Conservation (phyloP, 2,888 invertebrate species). For the Tethea ocularis region DNA sequence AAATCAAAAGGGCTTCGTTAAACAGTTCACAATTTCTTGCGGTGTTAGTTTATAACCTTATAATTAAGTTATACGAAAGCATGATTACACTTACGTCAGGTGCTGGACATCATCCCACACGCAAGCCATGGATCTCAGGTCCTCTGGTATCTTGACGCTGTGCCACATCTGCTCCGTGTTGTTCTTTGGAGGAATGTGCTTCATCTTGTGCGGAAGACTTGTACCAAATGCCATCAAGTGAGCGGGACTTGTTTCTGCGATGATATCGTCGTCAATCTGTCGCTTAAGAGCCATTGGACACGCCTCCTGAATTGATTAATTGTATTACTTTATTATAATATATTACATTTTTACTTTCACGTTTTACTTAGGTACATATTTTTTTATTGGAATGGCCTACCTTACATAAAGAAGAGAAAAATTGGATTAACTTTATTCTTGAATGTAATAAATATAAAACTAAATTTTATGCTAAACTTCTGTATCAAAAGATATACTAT, state of each 20-base stretch:
- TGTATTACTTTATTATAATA: neutral
- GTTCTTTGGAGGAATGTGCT: slow-evolving; percentile 81
- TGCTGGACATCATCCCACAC: slow-evolving; percentile 86
- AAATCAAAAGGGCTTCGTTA: too few relatives aligned
- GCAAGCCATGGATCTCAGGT: slow-evolving; percentile 84
- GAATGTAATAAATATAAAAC: too few relatives aligned
- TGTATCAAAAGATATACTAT: too few relatives aligned
- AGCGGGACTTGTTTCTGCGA: slow-evolving; percentile 74
- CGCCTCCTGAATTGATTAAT: slow-evolving; percentile 64
- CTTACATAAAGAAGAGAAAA: too few relatives aligned
- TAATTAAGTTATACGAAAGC: neutral
- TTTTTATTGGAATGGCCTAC: too few relatives aligned
- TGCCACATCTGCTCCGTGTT: slow-evolving; percentile 82
- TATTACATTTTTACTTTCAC: too few relatives aligned
- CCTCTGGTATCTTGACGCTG: slow-evolving; percentile 80
- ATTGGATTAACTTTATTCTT: too few relatives aligned
- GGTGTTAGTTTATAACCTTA: neutral
- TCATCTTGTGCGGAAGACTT: slow-evolving; percentile 75
- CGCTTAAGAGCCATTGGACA: slow-evolving; percentile 75
- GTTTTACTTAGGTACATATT: too few relatives aligned
- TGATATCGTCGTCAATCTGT: slow-evolving; percentile 76
- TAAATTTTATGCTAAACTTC: too few relatives aligned
- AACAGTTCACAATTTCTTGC: neutral
- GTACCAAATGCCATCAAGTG: slow-evolving; percentile 80
- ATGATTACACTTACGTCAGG: slow-evolving; percentile 70